Percentiles rank a stretch among this genome's conserved stretches.
phyloP scores from a whole-genome alignment of 2,888 invertebrate species.

The Dryobota labecula region DNA sequence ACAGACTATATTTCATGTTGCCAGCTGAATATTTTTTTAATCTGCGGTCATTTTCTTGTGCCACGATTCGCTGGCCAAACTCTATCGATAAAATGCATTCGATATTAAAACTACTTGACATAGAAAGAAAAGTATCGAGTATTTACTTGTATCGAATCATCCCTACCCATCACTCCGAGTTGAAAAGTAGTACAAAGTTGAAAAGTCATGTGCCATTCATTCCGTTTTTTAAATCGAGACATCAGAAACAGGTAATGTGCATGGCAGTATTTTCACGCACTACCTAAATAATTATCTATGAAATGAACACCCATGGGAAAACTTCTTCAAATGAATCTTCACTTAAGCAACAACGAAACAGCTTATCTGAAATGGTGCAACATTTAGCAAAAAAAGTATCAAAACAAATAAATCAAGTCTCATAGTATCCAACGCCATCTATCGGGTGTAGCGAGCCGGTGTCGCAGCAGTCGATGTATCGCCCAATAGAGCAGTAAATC shows the following conservation, averaged over 20 bases:
- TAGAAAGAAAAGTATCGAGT: too few species aligned
- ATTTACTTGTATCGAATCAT: too few species aligned
- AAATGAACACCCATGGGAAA: not conserved
- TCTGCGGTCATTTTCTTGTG: too few species aligned
- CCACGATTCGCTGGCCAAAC: too few species aligned
- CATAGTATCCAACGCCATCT: constrained; percentile 58
- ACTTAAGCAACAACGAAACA: not conserved
- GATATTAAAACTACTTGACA: too few species aligned
- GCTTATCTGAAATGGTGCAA: constrained; percentile 1
- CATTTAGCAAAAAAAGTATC: constrained; percentile 23
- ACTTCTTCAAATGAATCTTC: not conserved
- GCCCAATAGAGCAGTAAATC: constrained; percentile 79
- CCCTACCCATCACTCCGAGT: not conserved
- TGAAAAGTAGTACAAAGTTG: not conserved
- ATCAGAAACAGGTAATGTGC: not conserved
- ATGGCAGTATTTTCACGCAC: not conserved
- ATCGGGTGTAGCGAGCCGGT: constrained; percentile 56
- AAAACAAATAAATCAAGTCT: constrained; percentile 47
- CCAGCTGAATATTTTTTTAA: too few species aligned
- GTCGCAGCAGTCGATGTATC: constrained; percentile 76
- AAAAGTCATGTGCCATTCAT: not conserved
- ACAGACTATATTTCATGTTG: too few species aligned
- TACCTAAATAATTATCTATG: not conserved
- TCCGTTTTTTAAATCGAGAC: not conserved
- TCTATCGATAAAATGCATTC: too few species aligned